Evolutionary conservation across 2,113 vertebrate genomes (phyloP), one percentile per base, ranked within the genome.

Genomic region (Gymnocephalus cernua): DNA sequence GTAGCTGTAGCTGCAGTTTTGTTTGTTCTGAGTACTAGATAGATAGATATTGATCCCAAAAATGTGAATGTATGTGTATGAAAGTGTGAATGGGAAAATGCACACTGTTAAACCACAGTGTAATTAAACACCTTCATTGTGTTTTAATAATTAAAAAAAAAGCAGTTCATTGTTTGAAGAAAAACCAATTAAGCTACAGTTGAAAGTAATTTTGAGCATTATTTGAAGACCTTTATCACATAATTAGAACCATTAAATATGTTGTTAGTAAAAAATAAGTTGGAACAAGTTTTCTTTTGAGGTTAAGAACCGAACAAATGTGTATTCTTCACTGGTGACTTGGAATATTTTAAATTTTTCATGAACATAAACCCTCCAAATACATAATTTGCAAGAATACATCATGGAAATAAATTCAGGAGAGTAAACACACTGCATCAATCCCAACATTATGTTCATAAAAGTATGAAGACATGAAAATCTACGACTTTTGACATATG

Each of bases 21-120:
- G 35, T 74, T 82, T 82, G 56, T n/a, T 80, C 4, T 15, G n/a
- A 74, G 11, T 32, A 21, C 11, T 84, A 56, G 12, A 65, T n/a
- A n/a, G n/a, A n/a, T n/a, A n/a, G n/a, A n/a, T n/a, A n/a, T n/a
- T n/a, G n/a, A n/a, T n/a, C n/a, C n/a, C n/a, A n/a, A n/a, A n/a
- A n/a, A n/a, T n/a, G 45, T 48, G 64, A 41, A 41, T 45, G 10
- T 23, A 4, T 64, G 9, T 63, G 12, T 18, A n/a, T 72, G 6
- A 9, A 44, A 58, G 21, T 74, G 44, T 51, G 9, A 51, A 27
- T 41, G 32, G 41, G 6, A 3, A 35, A 19, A 38, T 41, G 6
- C 19, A 12, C 12, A n/a, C 21, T 54, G n/a, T 27, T 70, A 11
- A 41, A 23, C 4, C 14, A 21, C 14, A 53, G 21, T 38, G 29